A percentile compares a stretch with the other conserved stretches of the same genome.
phyloP scores from a whole-genome alignment of 2,888 invertebrate species.

The Drosophila yooni region DNA sequence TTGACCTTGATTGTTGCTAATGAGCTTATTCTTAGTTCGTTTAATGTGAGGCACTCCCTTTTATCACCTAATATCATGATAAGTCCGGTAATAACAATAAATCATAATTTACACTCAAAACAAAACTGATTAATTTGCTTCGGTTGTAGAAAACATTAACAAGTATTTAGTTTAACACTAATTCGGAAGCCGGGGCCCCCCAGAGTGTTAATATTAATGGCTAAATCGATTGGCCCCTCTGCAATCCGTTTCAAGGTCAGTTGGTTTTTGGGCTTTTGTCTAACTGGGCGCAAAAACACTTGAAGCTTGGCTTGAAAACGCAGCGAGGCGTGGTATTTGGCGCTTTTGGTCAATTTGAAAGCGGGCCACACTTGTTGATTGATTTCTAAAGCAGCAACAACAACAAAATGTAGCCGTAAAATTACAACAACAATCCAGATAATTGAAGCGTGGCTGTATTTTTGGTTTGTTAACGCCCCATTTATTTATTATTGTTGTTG shows the following conservation, averaged over 20 bases:
- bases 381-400: constrained; percentile 54
- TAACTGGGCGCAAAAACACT: constrained; percentile 44
- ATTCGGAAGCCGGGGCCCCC: constrained; percentile 64
- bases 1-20: constrained; percentile 28
- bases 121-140: constrained; percentile 39
- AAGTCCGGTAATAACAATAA: constrained; percentile 25
- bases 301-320: constrained; percentile 54
- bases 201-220: constrained; percentile 24
- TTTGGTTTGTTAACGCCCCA: constrained; percentile 58
- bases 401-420: constrained; percentile 1
- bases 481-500: constrained; percentile 45
- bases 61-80: constrained; percentile 1
- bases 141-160: constrained; percentile 50
- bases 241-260: constrained; percentile 65
- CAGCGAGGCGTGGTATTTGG: constrained; percentile 61
- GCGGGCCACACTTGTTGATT: constrained; percentile 77
- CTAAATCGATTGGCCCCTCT: constrained; percentile 26
- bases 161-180: constrained; percentile 43
- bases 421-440: constrained; percentile 26
- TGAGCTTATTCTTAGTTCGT: constrained; percentile 30
- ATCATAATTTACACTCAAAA: constrained; percentile 36
- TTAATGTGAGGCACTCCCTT: constrained; percentile 11
- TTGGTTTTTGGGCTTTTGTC: constrained; percentile 25
- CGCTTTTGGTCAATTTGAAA: constrained; percentile 65
- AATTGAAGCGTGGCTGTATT: constrained; percentile 46